Conservation (phyloP, 2,113 vertebrate genomes). For the Daphoenositta chrysoptera region DNA sequence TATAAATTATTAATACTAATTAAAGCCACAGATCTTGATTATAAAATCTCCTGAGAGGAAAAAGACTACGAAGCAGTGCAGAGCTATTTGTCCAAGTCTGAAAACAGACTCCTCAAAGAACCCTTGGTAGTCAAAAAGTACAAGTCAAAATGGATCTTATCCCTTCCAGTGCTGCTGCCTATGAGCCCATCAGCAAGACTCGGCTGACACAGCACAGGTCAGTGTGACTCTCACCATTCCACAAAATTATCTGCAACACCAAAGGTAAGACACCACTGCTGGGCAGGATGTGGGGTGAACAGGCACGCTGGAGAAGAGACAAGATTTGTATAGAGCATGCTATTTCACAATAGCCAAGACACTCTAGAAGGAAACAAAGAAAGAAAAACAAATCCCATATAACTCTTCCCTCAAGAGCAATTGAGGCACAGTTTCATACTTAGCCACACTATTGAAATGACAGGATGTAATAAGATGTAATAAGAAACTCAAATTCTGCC, state of each 20-base stretch:
- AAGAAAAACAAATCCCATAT: neutral
- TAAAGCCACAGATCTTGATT: neutral
- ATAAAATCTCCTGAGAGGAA: neutral
- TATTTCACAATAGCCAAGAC: neutral
- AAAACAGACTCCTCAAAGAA: neutral
- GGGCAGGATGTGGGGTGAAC: neutral
- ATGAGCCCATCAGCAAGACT: neutral
- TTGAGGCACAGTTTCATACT: neutral
- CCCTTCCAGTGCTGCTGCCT: neutral
- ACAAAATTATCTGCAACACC: neutral
- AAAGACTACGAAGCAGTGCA: neutral
- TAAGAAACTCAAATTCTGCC: neutral
- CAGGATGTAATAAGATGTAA: neutral
- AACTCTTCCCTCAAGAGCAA: neutral
- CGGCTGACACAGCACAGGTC: accelerated
- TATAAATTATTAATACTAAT: neutral
- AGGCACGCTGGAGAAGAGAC: neutral
- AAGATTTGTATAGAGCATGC: neutral
- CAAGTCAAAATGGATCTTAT: neutral
- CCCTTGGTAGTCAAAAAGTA: neutral
- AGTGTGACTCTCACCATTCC: accelerated
- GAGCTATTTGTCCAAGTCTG: neutral
- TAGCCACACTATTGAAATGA: neutral
- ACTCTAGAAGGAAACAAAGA: neutral
- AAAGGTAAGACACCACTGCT: neutral